These are phyloP conservation scores for Artibeus jamaicensis DNA, from an alignment of 2,797 vertebrate genomes.

Conservation along the genomic window DNA sequence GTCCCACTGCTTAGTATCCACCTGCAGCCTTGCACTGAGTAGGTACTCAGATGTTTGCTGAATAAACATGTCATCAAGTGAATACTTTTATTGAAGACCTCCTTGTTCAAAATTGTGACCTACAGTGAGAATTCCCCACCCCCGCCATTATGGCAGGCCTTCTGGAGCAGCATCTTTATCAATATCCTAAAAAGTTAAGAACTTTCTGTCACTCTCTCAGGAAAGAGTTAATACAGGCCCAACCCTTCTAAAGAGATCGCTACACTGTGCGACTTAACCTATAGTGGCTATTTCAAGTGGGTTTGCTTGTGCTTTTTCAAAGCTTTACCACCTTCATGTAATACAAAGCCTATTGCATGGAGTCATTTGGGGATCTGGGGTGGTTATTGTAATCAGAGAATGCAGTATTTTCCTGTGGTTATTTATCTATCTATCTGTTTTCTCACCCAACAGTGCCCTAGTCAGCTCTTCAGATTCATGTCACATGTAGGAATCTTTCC, in stretches of 20 bases:
- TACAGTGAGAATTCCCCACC: not conserved
- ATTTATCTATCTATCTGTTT: not conserved
- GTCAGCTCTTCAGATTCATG: not conserved
- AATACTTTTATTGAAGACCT: not conserved
- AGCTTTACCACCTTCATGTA: not conserved
- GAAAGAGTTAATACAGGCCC: not conserved
- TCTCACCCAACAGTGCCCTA: not conserved
- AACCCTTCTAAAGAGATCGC: not conserved
- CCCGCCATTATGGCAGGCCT: not conserved
- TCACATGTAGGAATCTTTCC: not conserved
- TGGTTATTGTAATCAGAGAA: not conserved
- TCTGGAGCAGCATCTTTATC: not conserved
- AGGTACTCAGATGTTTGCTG: not conserved
- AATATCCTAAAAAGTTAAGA: not conserved
- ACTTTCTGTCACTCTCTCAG: not conserved
- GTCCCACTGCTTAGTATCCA: not conserved
- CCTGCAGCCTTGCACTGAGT: not conserved
- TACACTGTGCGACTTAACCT: not conserved
- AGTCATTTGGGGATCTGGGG: not conserved
- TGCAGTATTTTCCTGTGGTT: not conserved
- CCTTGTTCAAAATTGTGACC: not conserved
- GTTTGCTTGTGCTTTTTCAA: not conserved
- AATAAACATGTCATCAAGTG: not conserved
- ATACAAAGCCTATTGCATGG: not conserved
- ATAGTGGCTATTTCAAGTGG: not conserved